These are phyloP conservation scores for Salvelinus alpinus DNA, from an alignment of 2,113 vertebrate species.

Conservation along the genomic window DNA sequence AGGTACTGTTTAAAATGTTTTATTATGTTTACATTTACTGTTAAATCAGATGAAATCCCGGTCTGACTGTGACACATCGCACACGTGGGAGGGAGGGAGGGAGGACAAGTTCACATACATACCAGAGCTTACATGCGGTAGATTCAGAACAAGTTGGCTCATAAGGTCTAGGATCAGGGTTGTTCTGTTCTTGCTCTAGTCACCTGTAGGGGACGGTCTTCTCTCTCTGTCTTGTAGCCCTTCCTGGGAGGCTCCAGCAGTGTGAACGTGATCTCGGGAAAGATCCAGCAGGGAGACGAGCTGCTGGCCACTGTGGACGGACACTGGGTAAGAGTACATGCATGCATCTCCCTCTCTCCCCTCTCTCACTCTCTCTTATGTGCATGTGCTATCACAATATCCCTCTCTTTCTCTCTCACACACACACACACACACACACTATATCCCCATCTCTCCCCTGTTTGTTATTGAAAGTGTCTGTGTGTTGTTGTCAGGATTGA, in stretches of 20 bases:
- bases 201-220: background rate
- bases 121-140: no score
- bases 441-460: no score
- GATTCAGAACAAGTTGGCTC: no score
- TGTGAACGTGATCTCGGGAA: constrained; percentile 92
- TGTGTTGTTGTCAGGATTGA: background rate
- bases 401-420: background rate
- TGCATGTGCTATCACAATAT: background rate
- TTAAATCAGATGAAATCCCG: no score
- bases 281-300: constrained; percentile 84
- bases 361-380: background rate
- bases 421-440: no score
- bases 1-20: no score
- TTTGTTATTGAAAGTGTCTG: background rate
- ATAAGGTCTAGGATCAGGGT: no score
- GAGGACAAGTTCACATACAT: no score
- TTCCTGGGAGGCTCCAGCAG: constrained; percentile 85
- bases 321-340: constrained; percentile 82
- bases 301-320: constrained; percentile 83
- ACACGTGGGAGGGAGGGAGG: no score
- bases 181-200: background rate
- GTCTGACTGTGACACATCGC: no score
- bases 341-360: background rate
- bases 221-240: constrained; percentile 70
- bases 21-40: no score